A percentile compares a stretch with the other conserved stretches of the same genome.
Evolutionary conservation across 2,113 vertebrate species (phyloP).

Genomic region (Piprites chloris): DNA sequence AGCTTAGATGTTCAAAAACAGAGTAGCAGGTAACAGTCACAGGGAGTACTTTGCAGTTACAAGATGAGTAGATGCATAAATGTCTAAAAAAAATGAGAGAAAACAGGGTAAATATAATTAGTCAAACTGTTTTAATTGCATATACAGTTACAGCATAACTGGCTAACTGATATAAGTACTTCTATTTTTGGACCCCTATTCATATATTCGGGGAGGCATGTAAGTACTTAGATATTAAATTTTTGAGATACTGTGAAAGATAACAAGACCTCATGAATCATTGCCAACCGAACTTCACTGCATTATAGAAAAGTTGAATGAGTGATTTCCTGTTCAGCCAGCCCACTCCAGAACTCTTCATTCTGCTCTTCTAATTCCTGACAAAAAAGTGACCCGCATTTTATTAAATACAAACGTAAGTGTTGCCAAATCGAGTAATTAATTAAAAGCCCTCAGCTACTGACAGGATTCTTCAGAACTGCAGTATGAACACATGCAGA

Average conservation of each 20-base stretch:
- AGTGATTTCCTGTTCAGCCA: not conserved
- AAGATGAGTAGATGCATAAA: not conserved
- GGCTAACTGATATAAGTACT: not conserved
- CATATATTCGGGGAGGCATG: rapidly evolving
- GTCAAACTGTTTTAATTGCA: not conserved
- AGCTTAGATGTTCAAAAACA: not conserved
- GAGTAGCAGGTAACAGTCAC: not conserved
- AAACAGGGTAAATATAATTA: not conserved
- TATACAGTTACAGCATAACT: not conserved
- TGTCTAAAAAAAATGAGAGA: not conserved
- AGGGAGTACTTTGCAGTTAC: not conserved
- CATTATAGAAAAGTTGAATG: not conserved
- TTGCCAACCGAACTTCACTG: not conserved
- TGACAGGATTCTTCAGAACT: not conserved
- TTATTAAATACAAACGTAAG: not conserved
- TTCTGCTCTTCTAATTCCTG: not conserved
- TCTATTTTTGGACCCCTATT: not conserved
- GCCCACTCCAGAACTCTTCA: not conserved
- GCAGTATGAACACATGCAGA: not conserved
- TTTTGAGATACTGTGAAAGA: not conserved
- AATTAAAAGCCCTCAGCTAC: not conserved
- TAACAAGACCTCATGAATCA: not conserved
- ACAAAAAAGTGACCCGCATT: not conserved
- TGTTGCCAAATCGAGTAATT: not conserved
- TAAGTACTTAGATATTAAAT: not conserved